Percentiles rank a stretch among this genome's conserved stretches.
phyloP scores from a whole-genome alignment of 53 echinoderm and acorn worm species.

The Patiria pectinifera region DNA sequence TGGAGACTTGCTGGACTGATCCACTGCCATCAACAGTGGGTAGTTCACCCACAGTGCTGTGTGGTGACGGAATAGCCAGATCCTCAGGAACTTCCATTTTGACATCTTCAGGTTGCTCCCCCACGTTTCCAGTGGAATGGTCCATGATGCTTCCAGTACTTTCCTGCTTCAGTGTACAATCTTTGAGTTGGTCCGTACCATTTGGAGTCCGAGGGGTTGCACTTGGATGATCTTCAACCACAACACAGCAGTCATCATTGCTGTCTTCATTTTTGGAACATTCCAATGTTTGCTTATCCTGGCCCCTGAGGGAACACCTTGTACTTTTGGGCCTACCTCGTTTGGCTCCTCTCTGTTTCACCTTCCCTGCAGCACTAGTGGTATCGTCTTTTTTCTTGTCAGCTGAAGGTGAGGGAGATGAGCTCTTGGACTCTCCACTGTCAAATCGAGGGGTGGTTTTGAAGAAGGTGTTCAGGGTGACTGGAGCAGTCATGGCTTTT shows the following conservation, averaged over 20 bases:
- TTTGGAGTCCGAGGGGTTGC: conserved; percentile 18
- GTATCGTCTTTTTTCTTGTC: conserved; percentile 12
- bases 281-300: conserved; percentile 1
- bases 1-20: neutral
- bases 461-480: conserved; percentile 88
- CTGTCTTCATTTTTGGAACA: conserved; percentile 11
- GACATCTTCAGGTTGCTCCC: neutral
- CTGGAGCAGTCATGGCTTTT: conserved; percentile 88
- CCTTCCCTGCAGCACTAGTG: neutral
- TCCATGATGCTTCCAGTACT: neutral
- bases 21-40: neutral
- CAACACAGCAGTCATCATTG: conserved; percentile 46
- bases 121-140: neutral
- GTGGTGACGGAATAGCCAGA: conserved; percentile 6
- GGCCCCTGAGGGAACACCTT: conserved; percentile 21
- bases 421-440: conserved; percentile 6
- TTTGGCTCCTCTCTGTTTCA: neutral
- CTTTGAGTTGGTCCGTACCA: conserved; percentile 17
- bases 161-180: neutral
- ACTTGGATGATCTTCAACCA: neutral
- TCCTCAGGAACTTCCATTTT: neutral
- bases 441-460: conserved; percentile 51
- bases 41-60: conserved; percentile 1
- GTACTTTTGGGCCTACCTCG: neutral
- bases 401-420: neutral